A percentile compares a stretch with the other conserved stretches of the same genome.
Evolutionary conservation across 2,113 vertebrate species (phyloP).

Genomic region (Hylia prasina): DNA sequence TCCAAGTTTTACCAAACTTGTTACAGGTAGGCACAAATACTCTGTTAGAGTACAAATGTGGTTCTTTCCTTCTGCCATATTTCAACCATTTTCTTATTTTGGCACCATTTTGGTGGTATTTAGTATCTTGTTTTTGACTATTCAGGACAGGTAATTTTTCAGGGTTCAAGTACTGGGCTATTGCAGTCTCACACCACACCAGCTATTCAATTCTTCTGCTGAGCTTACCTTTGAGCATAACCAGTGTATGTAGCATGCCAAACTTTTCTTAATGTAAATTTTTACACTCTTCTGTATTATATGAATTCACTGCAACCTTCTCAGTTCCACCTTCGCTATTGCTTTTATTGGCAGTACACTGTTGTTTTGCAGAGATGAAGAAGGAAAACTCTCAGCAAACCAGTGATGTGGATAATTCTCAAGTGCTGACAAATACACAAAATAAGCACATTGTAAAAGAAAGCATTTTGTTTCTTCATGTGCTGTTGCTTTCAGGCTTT

Average conservation of each 20-base stretch:
- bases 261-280: not conserved
- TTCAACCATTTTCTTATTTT: not conserved
- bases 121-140: not conserved
- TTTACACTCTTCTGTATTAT: not conserved
- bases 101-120: not conserved
- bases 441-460: not conserved
- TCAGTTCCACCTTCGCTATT: not conserved
- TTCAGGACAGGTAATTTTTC: not conserved
- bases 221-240: not conserved
- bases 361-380: not conserved
- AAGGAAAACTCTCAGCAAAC: not conserved
- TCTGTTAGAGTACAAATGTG: not conserved
- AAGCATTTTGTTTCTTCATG: not conserved
- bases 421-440: not conserved
- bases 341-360: not conserved
- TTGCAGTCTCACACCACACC: not conserved
- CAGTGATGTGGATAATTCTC: not conserved
- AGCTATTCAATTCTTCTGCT: not conserved
- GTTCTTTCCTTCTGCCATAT: not conserved
- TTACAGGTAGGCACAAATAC: not conserved
- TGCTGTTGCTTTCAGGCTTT: not conserved
- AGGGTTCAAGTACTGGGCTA: not conserved
- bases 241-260: not conserved
- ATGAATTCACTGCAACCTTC: not conserved
- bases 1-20: not conserved